phyloP scores from a whole-genome alignment of 2,888 invertebrate species.

The Parasteatoda lunata region DNA sequence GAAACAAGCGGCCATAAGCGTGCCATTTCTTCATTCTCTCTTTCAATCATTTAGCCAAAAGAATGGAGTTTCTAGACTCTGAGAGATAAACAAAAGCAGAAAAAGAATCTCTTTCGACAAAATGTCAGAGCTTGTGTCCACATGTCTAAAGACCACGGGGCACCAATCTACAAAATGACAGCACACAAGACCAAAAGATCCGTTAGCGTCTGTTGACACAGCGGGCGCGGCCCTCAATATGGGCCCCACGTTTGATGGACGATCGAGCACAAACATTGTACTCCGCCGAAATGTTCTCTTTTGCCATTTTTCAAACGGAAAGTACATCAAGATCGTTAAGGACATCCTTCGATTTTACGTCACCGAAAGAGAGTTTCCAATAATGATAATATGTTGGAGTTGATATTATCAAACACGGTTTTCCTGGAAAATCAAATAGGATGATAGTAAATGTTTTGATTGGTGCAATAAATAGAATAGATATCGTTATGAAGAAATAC shows the following conservation, averaged over 20 bases:
- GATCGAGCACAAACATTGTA: slow-evolving; percentile 20
- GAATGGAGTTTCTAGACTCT: not conserved
- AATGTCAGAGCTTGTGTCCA: slow-evolving; percentile 64
- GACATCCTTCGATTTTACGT: not conserved
- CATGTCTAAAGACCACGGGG: slow-evolving; percentile 55
- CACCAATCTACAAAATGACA: slow-evolving; percentile 64
- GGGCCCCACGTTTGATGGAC: slow-evolving; percentile 19
- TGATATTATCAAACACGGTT: too few relatives aligned
- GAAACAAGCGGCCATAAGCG: not conserved
- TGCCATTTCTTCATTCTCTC: slow-evolving; percentile 2
- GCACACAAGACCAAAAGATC: slow-evolving; percentile 38
- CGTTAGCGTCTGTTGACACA: slow-evolving; percentile 47
- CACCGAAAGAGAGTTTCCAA: too few relatives aligned
- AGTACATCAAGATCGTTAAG: not conserved
- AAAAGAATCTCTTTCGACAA: slow-evolving; percentile 18
- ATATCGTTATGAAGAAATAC: too few relatives aligned
- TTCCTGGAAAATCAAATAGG: too few relatives aligned
- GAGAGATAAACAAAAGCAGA: slow-evolving; percentile 4
- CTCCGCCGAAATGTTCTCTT: slow-evolving; percentile 17
- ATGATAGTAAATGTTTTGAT: too few relatives aligned
- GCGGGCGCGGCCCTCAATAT: slow-evolving; percentile 44
- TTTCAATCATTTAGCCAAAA: not conserved
- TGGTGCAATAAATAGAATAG: too few relatives aligned
- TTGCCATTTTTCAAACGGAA: not conserved
- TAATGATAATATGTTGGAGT: too few relatives aligned